Evolutionary conservation across 1,140 invertebrate genomes (phyloP).

Genomic region (Brachionus calyciflorus): DNA sequence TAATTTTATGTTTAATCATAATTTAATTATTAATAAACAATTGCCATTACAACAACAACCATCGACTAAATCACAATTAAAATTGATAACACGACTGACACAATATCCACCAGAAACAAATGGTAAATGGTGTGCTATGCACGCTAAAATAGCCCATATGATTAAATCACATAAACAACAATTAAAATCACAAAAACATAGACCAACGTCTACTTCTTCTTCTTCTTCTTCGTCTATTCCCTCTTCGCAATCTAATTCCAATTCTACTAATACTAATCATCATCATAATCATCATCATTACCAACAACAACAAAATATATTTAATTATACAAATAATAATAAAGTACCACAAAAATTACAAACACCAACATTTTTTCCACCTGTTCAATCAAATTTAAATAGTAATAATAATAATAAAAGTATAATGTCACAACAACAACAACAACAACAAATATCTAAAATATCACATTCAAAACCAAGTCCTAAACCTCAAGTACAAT

Average conservation of each 20-base stretch:
- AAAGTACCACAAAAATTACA: conserved; percentile 13
- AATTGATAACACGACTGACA: neutral
- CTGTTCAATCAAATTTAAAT: neutral
- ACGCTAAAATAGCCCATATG: conserved; percentile 42
- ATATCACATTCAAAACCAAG: too few relatives aligned
- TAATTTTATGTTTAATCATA: too few relatives aligned
- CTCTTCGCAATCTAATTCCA: too few relatives aligned
- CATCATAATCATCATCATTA: neutral
- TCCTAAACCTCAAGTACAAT: too few relatives aligned
- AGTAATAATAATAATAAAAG: too few relatives aligned
- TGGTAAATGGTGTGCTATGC: conserved; percentile 40
- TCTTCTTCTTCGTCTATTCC: too few relatives aligned
- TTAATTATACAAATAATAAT: neutral
- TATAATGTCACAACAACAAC: too few relatives aligned
- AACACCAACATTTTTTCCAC: conserved; percentile 9
- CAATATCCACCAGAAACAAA: conserved; percentile 4
- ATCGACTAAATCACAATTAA: neutral
- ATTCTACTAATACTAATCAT: too few relatives aligned
- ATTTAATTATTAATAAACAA: too few relatives aligned
- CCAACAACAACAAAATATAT: neutral
- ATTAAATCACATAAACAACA: conserved; percentile 5
- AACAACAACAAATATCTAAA: too few relatives aligned
- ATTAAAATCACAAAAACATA: neutral
- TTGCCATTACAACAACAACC: neutral
- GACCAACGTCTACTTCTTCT: too few relatives aligned